Percentiles rank a stretch among this genome's conserved stretches.
These are phyloP conservation scores for Pimephales promelas DNA, from an alignment of 2,113 vertebrate species.

Conservation along the genomic window DNA sequence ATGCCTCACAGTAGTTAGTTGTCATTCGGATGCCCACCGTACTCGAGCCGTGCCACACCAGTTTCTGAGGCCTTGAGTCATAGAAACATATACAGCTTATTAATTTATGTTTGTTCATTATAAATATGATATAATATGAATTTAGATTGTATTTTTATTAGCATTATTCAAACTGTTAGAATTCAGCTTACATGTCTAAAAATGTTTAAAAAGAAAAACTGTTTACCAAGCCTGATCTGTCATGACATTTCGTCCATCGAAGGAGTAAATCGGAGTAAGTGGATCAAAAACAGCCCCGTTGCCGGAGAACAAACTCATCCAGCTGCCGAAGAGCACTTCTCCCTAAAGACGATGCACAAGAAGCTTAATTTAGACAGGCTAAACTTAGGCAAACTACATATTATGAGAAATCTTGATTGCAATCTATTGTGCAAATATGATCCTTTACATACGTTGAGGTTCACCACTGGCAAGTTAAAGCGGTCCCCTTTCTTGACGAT, in stretches of 20 bases:
- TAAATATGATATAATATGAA: neutral
- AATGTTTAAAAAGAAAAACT: neutral
- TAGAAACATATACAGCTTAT: neutral
- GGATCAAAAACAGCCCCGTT: constrained; percentile 77
- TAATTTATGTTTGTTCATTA: neutral
- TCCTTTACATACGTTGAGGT: constrained; percentile 79
- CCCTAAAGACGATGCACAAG: constrained; percentile 72
- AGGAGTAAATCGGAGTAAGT: constrained; percentile 82
- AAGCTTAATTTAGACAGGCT: neutral
- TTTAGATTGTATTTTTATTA: neutral
- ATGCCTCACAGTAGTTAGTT: constrained; percentile 91
- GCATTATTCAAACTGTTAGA: neutral
- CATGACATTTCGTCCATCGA: constrained; percentile 86
- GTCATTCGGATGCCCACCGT: constrained; percentile 81
- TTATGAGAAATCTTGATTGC: neutral
- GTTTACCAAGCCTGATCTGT: constrained; percentile 83
- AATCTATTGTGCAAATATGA: neutral
- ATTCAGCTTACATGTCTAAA: neutral
- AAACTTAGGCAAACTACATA: neutral
- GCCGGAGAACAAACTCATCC: constrained; percentile 88
- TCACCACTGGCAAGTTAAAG: constrained; percentile 79
- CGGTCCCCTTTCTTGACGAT: constrained; percentile 89
- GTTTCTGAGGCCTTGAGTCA: constrained; percentile 86
- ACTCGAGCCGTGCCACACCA: constrained; percentile 91
- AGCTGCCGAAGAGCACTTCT: constrained; percentile 84